These are phyloP conservation scores for Gallinago media DNA, from an alignment of 2,113 vertebrate species.

Conservation along the genomic window DNA sequence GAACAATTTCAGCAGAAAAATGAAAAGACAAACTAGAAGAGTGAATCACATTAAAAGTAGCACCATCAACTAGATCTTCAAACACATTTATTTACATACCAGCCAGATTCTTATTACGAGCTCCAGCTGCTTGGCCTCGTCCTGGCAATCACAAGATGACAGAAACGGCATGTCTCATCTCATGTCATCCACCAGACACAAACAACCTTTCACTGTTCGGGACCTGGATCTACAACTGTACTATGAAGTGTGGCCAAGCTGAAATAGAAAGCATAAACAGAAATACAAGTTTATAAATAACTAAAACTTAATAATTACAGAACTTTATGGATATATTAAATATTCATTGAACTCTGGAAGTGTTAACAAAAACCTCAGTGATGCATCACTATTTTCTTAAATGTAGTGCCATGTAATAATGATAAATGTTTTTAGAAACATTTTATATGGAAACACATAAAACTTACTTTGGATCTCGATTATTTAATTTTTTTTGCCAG, in stretches of 20 bases:
- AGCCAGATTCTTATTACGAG: not conserved
- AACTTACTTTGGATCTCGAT: not conserved
- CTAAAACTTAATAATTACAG: not conserved
- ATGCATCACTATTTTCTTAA: not conserved
- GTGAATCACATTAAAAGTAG: not conserved
- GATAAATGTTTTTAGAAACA: not conserved
- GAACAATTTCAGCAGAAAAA: not conserved
- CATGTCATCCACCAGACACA: not conserved
- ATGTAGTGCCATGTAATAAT: not conserved
- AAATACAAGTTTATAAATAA: not conserved
- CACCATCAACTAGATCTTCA: not conserved
- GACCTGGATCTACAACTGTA: not conserved
- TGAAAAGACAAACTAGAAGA: not conserved
- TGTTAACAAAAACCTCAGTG: not conserved
- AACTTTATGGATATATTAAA: not conserved
- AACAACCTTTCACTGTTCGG: not conserved
- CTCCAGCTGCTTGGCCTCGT: not conserved
- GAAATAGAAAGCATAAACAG: not conserved
- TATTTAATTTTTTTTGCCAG: not conserved
- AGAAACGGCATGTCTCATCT: not conserved
- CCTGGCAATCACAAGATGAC: not conserved
- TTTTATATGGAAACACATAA: not conserved
- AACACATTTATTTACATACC: not conserved
- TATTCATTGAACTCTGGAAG: not conserved
- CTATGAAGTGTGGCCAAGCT: not conserved